A percentile compares a stretch with the other conserved stretches of the same genome.
phyloP scores from a whole-genome alignment of 2,113 vertebrate genomes.

The Heliornis fulica region DNA sequence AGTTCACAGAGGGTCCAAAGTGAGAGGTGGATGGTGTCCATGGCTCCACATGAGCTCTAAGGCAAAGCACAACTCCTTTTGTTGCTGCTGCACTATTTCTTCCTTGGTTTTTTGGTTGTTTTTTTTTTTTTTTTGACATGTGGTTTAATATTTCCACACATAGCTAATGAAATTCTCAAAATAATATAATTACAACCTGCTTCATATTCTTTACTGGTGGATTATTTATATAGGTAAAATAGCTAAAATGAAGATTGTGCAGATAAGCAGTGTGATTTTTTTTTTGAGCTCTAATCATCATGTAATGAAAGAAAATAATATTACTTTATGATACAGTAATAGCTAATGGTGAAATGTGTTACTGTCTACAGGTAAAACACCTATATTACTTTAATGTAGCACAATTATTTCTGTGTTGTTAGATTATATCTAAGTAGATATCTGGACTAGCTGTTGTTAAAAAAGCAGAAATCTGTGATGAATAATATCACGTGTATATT shows the following conservation, averaged over 20 bases:
- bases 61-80: background rate
- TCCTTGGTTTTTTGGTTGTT: background rate
- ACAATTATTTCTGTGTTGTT: slow-evolving; percentile 17
- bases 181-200: background rate
- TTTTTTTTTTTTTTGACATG: background rate
- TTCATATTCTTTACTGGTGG: background rate
- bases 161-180: background rate
- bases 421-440: slow-evolving; percentile 3
- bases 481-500: background rate
- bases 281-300: background rate
- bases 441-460: slow-evolving; percentile 9
- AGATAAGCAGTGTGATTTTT: background rate
- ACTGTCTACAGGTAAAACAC: background rate
- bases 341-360: slow-evolving; percentile 40
- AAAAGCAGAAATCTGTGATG: background rate
- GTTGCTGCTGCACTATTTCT: background rate
- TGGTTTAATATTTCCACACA: background rate
- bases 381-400: slow-evolving; percentile 22
- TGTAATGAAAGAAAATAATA: background rate
- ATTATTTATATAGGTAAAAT: background rate
- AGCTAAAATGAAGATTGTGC: background rate
- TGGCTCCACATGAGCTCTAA: background rate
- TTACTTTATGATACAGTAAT: slow-evolving; percentile 7
- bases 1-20: background rate
- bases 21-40: background rate